Conservation (phyloP, 2,797 vertebrate genomes). For the Pempheris klunzingeri region DNA sequence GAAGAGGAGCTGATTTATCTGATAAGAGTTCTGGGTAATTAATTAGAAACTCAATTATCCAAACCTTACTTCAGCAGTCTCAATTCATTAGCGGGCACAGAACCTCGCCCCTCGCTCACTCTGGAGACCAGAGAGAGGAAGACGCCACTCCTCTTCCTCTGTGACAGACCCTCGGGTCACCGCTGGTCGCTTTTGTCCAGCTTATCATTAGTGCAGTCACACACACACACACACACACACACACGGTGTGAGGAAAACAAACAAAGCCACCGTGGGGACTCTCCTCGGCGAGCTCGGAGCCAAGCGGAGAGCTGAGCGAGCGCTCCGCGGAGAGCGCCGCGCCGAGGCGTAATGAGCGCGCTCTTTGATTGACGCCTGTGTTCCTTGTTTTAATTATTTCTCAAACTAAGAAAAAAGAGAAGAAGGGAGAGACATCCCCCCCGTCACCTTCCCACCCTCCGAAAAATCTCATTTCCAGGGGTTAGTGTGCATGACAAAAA, state of each 20-base stretch:
- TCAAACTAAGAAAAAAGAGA: constrained; percentile 62
- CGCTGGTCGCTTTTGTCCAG: constrained; percentile 30
- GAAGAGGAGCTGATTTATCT: constrained; percentile 88
- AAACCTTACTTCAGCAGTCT: constrained; percentile 96
- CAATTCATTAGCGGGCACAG: constrained; percentile 93
- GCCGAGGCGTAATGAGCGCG: constrained; percentile 56
- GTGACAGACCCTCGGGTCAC: constrained; percentile 32
- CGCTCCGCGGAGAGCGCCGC: constrained; percentile 47
- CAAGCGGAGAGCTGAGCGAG: constrained; percentile 32
- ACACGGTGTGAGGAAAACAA: constrained; percentile 47
- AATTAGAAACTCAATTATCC: constrained; percentile 99
- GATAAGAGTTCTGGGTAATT: constrained; percentile 97
- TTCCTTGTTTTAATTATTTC: constrained; percentile 80
- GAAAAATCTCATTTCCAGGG: constrained; percentile 80
- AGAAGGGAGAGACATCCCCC: constrained; percentile 52
- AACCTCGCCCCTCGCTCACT: constrained; percentile 79
- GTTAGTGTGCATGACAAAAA: constrained; percentile 85
- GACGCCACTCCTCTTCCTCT: constrained; percentile 25
- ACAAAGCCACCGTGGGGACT: constrained; percentile 56
- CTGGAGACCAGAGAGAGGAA: constrained; percentile 32
- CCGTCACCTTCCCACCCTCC: constrained; percentile 1
- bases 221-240: neutral
- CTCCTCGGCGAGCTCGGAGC: constrained; percentile 35
- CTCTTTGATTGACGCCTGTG: constrained; percentile 74
- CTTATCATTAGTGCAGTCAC: constrained; percentile 5